phyloP scores from a whole-genome alignment of 1,140 invertebrate genomes.

The Venturia canescens region DNA sequence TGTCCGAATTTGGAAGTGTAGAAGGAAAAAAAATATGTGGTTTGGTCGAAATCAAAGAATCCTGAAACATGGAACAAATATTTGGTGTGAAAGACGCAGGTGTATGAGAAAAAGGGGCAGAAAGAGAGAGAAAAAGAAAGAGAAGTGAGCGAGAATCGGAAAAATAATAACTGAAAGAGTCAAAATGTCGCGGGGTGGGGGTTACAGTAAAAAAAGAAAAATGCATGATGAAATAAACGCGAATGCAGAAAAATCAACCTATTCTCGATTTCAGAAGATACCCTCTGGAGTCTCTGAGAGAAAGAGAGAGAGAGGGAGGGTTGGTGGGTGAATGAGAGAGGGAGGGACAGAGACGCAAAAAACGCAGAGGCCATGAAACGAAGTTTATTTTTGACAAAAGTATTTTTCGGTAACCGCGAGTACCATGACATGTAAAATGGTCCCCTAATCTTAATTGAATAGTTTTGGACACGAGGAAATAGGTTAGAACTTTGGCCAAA shows the following conservation, averaged over 20 bases:
- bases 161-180: background rate
- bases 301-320: background rate
- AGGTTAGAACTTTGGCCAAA: no score
- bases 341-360: background rate
- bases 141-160: background rate
- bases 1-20: background rate
- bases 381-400: no score
- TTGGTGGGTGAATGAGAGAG: background rate
- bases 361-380: no score
- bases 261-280: no score
- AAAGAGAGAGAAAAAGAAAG: background rate
- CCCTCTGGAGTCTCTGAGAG: background rate
- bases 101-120: background rate
- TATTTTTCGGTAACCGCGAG: no score
- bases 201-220: constrained; percentile 12
- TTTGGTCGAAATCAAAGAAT: background rate
- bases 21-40: background rate
- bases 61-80: background rate
- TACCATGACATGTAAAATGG: no score
- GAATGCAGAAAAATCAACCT: no score
- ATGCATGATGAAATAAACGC: no score
- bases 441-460: no score
- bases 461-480: no score
- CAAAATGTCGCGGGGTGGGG: background rate
- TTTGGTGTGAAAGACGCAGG: constrained; percentile 4